Evolutionary conservation across 2,888 invertebrate genomes (phyloP).

Genomic region (Hetaerina titia): DNA sequence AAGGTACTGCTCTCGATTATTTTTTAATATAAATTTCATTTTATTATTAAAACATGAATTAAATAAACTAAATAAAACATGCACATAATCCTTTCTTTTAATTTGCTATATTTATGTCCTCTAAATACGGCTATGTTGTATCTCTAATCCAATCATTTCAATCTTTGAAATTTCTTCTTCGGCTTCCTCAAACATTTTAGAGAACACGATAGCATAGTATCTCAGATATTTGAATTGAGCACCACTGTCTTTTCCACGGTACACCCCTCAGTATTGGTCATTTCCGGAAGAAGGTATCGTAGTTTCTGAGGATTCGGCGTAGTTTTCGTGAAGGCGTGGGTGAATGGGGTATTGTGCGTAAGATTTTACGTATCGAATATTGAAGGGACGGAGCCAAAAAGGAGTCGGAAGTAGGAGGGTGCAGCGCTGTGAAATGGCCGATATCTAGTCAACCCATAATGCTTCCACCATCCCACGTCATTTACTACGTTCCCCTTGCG

Average conservation of each 20-base stretch:
- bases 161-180: too few species aligned
- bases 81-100: too few species aligned
- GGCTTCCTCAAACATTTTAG: too few species aligned
- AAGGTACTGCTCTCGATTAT: too few species aligned
- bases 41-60: too few species aligned
- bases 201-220: too few species aligned
- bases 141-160: too few species aligned
- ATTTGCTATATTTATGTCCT: too few species aligned
- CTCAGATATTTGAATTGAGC: not conserved
- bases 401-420: not conserved
- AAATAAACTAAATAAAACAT: too few species aligned
- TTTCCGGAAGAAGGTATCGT: not conserved
- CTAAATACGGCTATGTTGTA: too few species aligned
- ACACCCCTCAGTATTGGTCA: not conserved
- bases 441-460: not conserved
- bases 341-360: not conserved
- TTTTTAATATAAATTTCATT: too few species aligned
- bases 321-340: not conserved
- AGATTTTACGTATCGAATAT: not conserved
- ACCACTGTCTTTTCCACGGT: not conserved
- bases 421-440: not conserved
- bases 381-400: not conserved
- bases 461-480: not conserved
- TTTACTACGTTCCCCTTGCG: not conserved
- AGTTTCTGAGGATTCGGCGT: not conserved